Evolutionary conservation across 2,888 invertebrate species (phyloP).

Genomic region (Serripes groenlandicus): DNA sequence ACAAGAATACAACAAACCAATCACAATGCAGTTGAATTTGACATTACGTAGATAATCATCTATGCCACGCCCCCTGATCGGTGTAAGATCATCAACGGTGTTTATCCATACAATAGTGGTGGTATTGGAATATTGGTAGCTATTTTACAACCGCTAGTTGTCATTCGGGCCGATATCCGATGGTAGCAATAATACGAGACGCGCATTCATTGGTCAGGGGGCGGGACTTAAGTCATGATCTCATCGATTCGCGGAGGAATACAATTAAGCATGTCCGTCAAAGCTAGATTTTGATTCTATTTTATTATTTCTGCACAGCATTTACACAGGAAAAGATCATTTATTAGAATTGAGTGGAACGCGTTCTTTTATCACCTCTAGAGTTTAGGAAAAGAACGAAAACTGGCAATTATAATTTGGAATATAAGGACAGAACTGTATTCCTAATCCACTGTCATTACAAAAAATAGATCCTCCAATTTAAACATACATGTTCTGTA

Average conservation of each 20-base stretch:
- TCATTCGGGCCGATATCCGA: slow-evolving; percentile 43
- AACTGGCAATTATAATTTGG: too few relatives aligned
- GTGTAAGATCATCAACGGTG: slow-evolving; percentile 8
- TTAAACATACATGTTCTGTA: too few relatives aligned
- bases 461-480: too few relatives aligned
- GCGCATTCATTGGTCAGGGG: slow-evolving; percentile 51
- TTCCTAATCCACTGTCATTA: too few relatives aligned
- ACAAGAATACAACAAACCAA: slow-evolving; percentile 76
- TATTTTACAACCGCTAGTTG: slow-evolving; percentile 6
- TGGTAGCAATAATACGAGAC: slow-evolving; percentile 35
- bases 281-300: slow-evolving; percentile 4
- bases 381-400: too few relatives aligned
- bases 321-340: slow-evolving; percentile 1
- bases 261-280: slow-evolving; percentile 42
- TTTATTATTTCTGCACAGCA: slow-evolving; percentile 8
- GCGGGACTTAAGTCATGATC: slow-evolving; percentile 43
- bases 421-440: too few relatives aligned
- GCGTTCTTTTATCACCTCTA: too few relatives aligned
- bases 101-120: slow-evolving; percentile 3
- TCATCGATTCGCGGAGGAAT: slow-evolving; percentile 34
- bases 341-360: slow-evolving; percentile 13
- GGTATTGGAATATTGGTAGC: slow-evolving; percentile 39
- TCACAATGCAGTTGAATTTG: slow-evolving; percentile 78
- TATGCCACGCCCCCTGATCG: slow-evolving; percentile 42
- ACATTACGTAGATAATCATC: slow-evolving; percentile 72